Base-by-base conservation (phyloP, 2,113 vertebrate genomes). In the Aplodontia rufa region DNA sequence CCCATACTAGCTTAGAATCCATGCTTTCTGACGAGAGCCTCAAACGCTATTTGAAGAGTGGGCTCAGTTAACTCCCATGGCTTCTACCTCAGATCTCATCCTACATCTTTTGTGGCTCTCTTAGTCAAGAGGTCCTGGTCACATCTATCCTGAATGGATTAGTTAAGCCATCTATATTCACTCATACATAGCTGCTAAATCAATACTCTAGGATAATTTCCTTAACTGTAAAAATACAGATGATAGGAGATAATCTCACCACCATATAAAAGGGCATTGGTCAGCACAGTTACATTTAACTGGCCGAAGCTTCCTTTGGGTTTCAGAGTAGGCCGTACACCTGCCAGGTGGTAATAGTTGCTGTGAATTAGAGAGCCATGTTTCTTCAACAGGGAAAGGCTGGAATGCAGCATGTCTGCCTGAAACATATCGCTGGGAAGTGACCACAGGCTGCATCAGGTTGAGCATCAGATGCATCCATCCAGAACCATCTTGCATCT, bases 211-310 rank as follows among this genome's bases (percentile, higher is more conserved):
- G 47, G 2, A 35, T 32, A 72, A 51, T 30, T 49, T 83, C n/a
- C 75, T 87, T 71, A 47, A 60, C 60, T 66, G 42, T 51, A 69
- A 87, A 96, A 92, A 79, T 13, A 92, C 88, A 92, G 35, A 90
- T 75, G 95, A 88, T 47, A 55, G 45, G 55, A 90, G 71, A 86
- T 24, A n/a, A 78, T 55, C 84, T 81, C 22, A 66, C 32, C 26
- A 13, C 45, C 78, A 91, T 62, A 86, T 92, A 49, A 92, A 94
- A 96, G 51, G 30, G 60, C 35, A 5, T 55, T 83, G 68, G 28
- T 92, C 88, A 74, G 74, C 87, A 74, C 22, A 19, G n/a, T 45
- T 71, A 69, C n/a, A 62, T 42, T 62, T 74, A 62, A 30, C 11
- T 42, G 37, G 62, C 55, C 68, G 42, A 82, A 6, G 35, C 49